A percentile compares a stretch with the other conserved stretches of the same genome.
Evolutionary conservation across 2,113 vertebrate species (phyloP).

Genomic region (Perca flavescens): DNA sequence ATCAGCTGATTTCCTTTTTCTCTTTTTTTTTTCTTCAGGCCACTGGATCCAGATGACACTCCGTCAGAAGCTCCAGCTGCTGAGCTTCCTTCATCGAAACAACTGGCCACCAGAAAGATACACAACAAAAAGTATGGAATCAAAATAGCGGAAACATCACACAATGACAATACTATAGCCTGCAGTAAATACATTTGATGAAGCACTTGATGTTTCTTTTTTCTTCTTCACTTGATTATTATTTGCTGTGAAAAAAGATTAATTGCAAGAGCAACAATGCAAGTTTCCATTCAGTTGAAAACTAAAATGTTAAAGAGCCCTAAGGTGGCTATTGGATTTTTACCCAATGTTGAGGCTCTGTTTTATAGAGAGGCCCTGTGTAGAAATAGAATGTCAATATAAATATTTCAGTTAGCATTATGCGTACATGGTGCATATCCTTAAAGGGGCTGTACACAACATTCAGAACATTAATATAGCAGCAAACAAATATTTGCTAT

Average conservation of each 20-base stretch:
- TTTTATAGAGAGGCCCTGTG: not conserved
- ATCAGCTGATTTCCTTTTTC: not conserved
- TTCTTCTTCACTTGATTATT: not conserved
- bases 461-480: too few species aligned
- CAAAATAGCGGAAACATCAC: not conserved
- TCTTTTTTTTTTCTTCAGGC: constrained; percentile 38
- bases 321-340: too few species aligned
- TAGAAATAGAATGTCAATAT: not conserved
- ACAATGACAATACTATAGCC: accelerated
- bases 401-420: not conserved
- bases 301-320: not conserved
- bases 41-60: constrained; percentile 37
- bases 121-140: constrained; percentile 57
- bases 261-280: not conserved
- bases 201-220: not conserved
- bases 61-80: constrained; percentile 15
- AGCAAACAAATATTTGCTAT: too few species aligned
- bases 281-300: not conserved
- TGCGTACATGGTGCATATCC: not conserved
- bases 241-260: not conserved
- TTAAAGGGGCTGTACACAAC: too few species aligned
- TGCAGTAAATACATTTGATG: not conserved
- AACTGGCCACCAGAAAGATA: constrained; percentile 20
- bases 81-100: constrained; percentile 9
- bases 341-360: not conserved